Percentiles rank a stretch among this genome's conserved stretches.
Conservation (phyloP, 1,140 invertebrate genomes). For the Leptopilina clavipes region DNA sequence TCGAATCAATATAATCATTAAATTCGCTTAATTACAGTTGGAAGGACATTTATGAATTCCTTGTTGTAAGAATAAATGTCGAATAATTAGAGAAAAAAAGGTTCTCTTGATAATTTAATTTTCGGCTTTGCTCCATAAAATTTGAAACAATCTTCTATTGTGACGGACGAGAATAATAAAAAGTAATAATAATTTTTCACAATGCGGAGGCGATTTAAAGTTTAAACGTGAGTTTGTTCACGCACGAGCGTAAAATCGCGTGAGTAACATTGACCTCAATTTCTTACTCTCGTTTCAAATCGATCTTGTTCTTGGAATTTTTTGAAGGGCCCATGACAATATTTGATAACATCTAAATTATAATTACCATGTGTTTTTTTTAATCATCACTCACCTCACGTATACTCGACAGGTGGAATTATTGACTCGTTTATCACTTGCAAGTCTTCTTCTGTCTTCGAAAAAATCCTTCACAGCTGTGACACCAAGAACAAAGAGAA, state of each 20-base stretch:
- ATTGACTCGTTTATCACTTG: constrained; percentile 95
- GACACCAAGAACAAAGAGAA: constrained; percentile 95
- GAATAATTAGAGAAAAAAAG: no score
- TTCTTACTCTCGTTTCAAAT: constrained; percentile 53
- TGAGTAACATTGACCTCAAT: constrained; percentile 61
- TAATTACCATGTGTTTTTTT: no score
- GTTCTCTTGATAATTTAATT: no score
- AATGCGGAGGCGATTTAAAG: not conserved
- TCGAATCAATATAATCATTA: no score
- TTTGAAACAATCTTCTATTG: no score
- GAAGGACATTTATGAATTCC: no score
- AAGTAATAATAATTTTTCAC: no score
- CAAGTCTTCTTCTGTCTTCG: constrained; percentile 92
- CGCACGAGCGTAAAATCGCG: constrained; percentile 39
- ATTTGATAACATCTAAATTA: not conserved
- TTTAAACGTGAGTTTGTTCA: constrained; percentile 25
- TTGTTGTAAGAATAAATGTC: no score
- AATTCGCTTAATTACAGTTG: no score
- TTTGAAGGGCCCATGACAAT: not conserved
- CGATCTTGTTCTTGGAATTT: constrained; percentile 46
- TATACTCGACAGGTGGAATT: constrained; percentile 93
- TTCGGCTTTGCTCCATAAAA: no score
- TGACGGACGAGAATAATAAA: no score
- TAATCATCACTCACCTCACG: constrained; percentile 82
- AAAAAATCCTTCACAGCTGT: constrained; percentile 98